Percentiles rank a stretch among this genome's conserved stretches.
phyloP scores from a whole-genome alignment of 2,113 vertebrate species.

The Larimichthys crocea region DNA sequence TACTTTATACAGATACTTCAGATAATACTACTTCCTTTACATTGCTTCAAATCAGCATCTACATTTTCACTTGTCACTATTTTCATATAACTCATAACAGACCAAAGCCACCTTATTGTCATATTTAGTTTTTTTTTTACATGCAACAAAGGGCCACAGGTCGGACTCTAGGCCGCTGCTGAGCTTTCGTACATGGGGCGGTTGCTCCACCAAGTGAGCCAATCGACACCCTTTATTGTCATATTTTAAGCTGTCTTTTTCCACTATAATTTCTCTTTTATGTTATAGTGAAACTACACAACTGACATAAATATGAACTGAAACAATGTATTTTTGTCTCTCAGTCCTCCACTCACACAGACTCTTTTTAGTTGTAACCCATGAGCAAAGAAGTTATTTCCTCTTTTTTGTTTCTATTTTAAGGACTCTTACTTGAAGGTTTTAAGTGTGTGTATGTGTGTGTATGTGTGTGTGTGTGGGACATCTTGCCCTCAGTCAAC shows the following conservation, averaged over 20 bases:
- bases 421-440: background rate
- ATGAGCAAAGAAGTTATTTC: background rate
- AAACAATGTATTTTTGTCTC: conserved; percentile 2
- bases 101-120: too few relatives aligned
- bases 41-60: background rate
- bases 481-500: background rate
- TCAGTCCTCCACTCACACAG: background rate
- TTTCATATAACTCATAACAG: background rate
- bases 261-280: background rate
- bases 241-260: too few relatives aligned
- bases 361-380: conserved; percentile 1
- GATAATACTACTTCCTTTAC: background rate
- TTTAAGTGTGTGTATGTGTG: background rate
- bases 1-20: background rate
- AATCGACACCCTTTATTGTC: too few relatives aligned
- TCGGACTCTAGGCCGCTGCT: too few relatives aligned
- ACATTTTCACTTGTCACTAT: background rate
- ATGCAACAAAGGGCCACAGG: too few relatives aligned
- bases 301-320: conserved; percentile 35
- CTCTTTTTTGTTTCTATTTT: background rate
- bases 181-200: too few relatives aligned
- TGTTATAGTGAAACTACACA: background rate
- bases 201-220: too few relatives aligned
- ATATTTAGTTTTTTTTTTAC: too few relatives aligned
- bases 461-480: background rate